Base-by-base conservation (phyloP, 2,113 vertebrate genomes). In the Prunella himalayana region DNA sequence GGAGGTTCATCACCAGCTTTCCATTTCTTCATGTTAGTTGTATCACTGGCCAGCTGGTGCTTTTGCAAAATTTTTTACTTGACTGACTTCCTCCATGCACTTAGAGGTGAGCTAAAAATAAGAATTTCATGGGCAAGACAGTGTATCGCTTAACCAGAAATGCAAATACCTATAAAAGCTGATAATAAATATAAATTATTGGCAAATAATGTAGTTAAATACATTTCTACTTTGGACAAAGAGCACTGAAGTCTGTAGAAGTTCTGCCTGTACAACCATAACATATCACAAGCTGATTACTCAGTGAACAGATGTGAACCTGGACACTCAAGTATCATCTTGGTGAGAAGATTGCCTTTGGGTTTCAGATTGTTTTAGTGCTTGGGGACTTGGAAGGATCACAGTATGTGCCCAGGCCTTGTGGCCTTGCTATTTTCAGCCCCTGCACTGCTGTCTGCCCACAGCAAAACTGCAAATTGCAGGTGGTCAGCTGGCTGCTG, bases 61-160 rank as follows among this genome's bases (percentile, higher is more conserved):
- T 94, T 92, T 70, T 83, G 63, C 50, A 77, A 89, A 83, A 35
- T 75, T 59, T 94, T 93, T 88, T 73, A 90, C 80, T 88, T 95
- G 77, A 75, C 91, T 82, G 69, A 92, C 35, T 89, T 92, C 65
- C 73, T 90, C 65, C 21, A 7, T 87, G 50, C 33, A 14, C n/a
- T 84, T 94, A 50, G 15, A 59, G 69, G 51, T 75, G 79, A 90
- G 59, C 47, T 94, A 84, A 94, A 91, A 94, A 50, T 56, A 82
- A 78, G 80, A 66, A 50, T 57, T 79, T 88, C n/a, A 9, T 3
- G 16, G 53, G 69, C 69, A 84, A 1, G 2, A 25, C 47, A 82
- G 39, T 3, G 0, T 70, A 22, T 84, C 18, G 0, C 51, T 85
- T 84, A 86, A 87, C 45, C 49, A 56, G 73, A 82, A 89, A 69